Conservation (phyloP, 2,888 invertebrate species). For the Disparrhopalites patrizii region DNA sequence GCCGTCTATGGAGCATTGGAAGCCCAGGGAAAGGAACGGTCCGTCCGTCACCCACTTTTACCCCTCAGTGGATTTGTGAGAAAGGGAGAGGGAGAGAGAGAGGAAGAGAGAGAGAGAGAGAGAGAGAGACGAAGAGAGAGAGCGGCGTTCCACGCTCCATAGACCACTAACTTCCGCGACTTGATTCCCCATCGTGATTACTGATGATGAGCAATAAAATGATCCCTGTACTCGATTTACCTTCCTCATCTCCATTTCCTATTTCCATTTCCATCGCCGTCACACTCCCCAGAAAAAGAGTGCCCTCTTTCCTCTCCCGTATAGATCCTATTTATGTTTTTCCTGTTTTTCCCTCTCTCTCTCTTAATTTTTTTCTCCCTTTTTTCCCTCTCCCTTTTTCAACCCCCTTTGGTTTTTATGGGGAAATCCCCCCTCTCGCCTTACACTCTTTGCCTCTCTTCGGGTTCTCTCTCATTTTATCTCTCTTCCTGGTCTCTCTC, state of each 20-base stretch:
- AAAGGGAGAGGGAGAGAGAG: background rate
- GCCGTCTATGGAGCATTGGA: too few species aligned
- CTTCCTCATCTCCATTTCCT: slow-evolving; percentile 32
- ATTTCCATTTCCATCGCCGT: slow-evolving; percentile 32
- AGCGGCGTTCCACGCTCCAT: slow-evolving; percentile 25
- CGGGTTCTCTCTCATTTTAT: too few species aligned
- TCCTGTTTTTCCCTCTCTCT: slow-evolving; percentile 15
- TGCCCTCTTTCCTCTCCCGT: slow-evolving; percentile 15
- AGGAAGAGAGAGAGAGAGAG: too few species aligned
- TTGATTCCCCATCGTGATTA: slow-evolving; percentile 38
- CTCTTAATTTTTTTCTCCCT: too few species aligned
- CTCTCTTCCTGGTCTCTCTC: too few species aligned
- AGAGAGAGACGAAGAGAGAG: background rate
- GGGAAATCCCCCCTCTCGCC: too few species aligned
- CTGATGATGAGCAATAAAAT: slow-evolving; percentile 46
- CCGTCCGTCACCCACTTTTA: slow-evolving; percentile 23
- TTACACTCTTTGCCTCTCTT: too few species aligned
- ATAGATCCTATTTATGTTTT: background rate
- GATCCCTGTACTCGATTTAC: slow-evolving; percentile 32
- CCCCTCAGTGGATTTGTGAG: slow-evolving; percentile 13
- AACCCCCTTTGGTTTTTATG: slow-evolving; percentile 26
- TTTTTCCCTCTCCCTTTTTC: slow-evolving; percentile 17
- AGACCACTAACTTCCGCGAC: slow-evolving; percentile 34
- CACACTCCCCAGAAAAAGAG: too few species aligned
- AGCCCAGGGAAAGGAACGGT: too few species aligned